Conservation (phyloP, 1,140 invertebrate genomes). For the Pseudomyrmex dendroicus region DNA sequence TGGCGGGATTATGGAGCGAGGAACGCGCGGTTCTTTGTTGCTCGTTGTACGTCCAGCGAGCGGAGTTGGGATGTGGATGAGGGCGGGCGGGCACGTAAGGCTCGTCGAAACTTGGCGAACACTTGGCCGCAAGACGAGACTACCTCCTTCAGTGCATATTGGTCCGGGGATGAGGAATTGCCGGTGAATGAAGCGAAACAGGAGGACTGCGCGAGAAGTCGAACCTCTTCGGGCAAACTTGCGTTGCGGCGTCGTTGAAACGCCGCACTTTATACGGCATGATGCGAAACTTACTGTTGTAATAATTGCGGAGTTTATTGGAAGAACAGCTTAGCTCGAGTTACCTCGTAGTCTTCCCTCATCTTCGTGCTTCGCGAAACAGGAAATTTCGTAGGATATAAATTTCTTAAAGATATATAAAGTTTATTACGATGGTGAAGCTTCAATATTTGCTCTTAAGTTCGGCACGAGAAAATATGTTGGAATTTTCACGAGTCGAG, state of each 20-base stretch:
- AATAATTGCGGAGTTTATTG: neutral
- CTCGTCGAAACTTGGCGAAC: conserved; percentile 79
- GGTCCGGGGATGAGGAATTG: conserved; percentile 63
- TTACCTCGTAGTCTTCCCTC: neutral
- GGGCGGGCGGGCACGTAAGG: conserved; percentile 56
- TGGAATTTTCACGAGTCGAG: too few species aligned
- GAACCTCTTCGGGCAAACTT: conserved; percentile 12
- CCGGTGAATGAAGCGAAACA: conserved; percentile 41
- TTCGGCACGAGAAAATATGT: too few species aligned
- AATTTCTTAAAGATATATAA: neutral
- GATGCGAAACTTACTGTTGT: conserved; percentile 13
- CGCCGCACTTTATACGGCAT: conserved; percentile 24
- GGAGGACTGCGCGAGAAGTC: conserved; percentile 45
- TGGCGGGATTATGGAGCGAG: conserved; percentile 75
- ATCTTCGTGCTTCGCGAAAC: neutral
- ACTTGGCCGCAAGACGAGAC: conserved; percentile 77
- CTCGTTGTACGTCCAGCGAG: conserved; percentile 53
- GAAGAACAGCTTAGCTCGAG: neutral
- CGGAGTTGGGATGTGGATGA: neutral
- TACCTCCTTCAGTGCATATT: conserved; percentile 73
- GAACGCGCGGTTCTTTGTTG: conserved; percentile 79
- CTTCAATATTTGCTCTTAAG: too few species aligned
- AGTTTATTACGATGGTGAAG: neutral
- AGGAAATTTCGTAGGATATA: neutral
- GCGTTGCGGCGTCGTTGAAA: neutral